Conservation (phyloP, 2,797 vertebrate genomes). For the Rhabdophis nuchalis region DNA sequence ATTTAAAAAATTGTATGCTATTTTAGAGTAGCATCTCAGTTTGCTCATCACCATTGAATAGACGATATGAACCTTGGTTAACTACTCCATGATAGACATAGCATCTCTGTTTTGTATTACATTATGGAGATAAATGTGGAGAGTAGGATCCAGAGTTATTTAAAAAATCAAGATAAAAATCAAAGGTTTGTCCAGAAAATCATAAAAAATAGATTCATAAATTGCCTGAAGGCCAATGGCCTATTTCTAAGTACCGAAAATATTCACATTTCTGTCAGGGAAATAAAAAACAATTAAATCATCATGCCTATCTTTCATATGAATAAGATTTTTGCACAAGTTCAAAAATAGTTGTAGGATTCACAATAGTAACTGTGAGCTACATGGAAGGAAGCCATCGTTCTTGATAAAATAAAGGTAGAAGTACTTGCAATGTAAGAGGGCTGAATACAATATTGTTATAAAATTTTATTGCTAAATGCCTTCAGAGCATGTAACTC, state of each 20-base stretch:
- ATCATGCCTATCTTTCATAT: not conserved
- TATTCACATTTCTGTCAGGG: not conserved
- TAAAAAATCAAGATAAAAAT: not conserved
- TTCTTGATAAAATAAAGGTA: not conserved
- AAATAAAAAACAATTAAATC: not conserved
- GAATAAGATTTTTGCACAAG: not conserved
- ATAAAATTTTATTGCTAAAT: not conserved
- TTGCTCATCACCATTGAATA: slow-evolving; percentile 37
- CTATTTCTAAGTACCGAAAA: not conserved
- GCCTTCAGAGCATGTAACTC: not conserved
- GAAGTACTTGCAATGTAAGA: not conserved
- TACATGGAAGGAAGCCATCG: not conserved
- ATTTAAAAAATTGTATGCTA: not conserved
- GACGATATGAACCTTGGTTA: slow-evolving; percentile 25
- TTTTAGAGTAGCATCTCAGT: not conserved
- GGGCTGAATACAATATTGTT: not conserved
- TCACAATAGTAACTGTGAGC: not conserved
- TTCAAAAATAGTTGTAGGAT: not conserved
- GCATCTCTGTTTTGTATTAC: slow-evolving; percentile 33
- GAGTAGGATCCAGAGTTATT: not conserved
- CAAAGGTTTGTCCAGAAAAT: not conserved
- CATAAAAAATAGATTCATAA: not conserved
- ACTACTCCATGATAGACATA: slow-evolving; percentile 5
- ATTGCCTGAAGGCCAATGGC: not conserved
- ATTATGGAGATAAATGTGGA: slow-evolving; percentile 1